phyloP scores from a whole-genome alignment of 2,888 invertebrate genomes.

The Perdita meconis region DNA sequence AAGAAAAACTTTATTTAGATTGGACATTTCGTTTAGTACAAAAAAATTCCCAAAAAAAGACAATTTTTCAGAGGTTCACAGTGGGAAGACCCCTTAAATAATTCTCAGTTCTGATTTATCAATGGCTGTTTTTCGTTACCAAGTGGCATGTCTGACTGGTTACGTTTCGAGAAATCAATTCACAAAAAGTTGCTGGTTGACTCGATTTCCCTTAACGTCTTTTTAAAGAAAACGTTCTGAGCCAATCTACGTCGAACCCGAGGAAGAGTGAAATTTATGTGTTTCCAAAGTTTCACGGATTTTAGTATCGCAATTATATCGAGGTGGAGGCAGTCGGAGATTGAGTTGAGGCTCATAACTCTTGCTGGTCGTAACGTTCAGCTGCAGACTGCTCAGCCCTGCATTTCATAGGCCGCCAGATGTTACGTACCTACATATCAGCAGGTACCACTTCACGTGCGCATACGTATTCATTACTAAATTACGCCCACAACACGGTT shows the following conservation, averaged over 20 bases:
- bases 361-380: conserved; percentile 79
- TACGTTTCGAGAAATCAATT: background rate
- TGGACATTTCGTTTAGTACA: no score
- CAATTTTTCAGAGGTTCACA: no score
- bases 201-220: background rate
- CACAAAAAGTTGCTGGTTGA: background rate
- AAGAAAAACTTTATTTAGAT: no score
- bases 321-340: conserved; percentile 70
- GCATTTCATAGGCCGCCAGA: conserved; percentile 81
- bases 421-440: conserved; percentile 79
- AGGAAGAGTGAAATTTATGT: conserved; percentile 52
- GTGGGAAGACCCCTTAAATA: no score
- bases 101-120: no score
- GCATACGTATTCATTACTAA: conserved; percentile 78
- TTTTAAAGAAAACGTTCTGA: background rate
- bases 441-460: conserved; percentile 76
- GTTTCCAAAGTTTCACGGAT: conserved; percentile 64
- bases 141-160: background rate
- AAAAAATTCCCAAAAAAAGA: no score
- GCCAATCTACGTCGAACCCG: background rate
- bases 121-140: no score
- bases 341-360: conserved; percentile 79
- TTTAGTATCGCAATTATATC: conserved; percentile 76
- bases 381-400: conserved; percentile 77
- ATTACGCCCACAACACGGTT: conserved; percentile 69